Evolutionary conservation across 2,888 invertebrate species (phyloP).

Genomic region (Aproaerema taeniolella): DNA sequence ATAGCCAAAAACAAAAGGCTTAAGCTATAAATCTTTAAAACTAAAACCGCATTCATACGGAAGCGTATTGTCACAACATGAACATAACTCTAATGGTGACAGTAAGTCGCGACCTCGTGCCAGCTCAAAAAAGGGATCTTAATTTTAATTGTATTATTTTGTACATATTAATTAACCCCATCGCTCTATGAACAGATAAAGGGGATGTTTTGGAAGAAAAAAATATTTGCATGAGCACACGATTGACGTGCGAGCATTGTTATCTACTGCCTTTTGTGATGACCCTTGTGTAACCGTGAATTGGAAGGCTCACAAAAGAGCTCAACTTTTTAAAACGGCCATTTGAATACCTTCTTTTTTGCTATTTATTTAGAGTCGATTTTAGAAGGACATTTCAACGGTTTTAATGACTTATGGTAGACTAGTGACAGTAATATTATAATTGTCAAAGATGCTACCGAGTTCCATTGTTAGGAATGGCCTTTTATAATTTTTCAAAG

Average conservation of each 20-base stretch:
- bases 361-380: conserved; percentile 43
- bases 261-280: conserved; percentile 75
- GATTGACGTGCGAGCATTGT: conserved; percentile 75
- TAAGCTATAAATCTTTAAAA: conserved; percentile 59
- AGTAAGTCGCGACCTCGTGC: conserved; percentile 70
- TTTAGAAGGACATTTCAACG: conserved; percentile 28
- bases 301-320: conserved; percentile 37
- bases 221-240: conserved; percentile 76
- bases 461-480: conserved; percentile 66
- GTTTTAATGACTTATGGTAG: conserved; percentile 43
- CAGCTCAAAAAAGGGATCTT: conserved; percentile 61
- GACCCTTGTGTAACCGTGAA: conserved; percentile 70
- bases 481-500: conserved; percentile 73
- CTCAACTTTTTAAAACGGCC: conserved; percentile 29
- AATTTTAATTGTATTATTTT: conserved; percentile 71
- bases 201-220: conserved; percentile 72
- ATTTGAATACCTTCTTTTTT: conserved; percentile 43
- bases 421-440: conserved; percentile 58
- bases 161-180: conserved; percentile 77
- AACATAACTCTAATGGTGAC: conserved; percentile 69
- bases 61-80: conserved; percentile 65
- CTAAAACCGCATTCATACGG: conserved; percentile 54
- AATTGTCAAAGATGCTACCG: conserved; percentile 78
- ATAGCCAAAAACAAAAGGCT: conserved; percentile 60
- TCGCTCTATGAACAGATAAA: conserved; percentile 64